These are phyloP conservation scores for Rattus norvegicus DNA, from an alignment of 2,113 vertebrate species.

Conservation along the genomic window GRCr8 NC_086024.1:134627001-134627500, in stretches of 20 bases:
- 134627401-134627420: not conserved
- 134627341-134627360: not conserved
- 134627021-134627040: too few species aligned
- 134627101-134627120: not conserved
- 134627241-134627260: not conserved
- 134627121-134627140: not conserved
- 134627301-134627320: not conserved
- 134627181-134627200: not conserved
- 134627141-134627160: not conserved
- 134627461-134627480: not conserved
- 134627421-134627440: accelerated
- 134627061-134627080: too few species aligned
- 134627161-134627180: not conserved
- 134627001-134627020: too few species aligned
- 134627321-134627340: not conserved
- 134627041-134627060: too few species aligned
- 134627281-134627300: not conserved
- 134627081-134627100: not conserved
- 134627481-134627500: too few species aligned
- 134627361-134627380: not conserved
- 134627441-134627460: too few species aligned
- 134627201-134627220: not conserved
- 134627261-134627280: not conserved
- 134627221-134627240: not conserved
- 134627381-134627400: not conserved